A percentile compares a stretch with the other conserved stretches of the same genome.
These are phyloP conservation scores for Galemys pyrenaicus DNA, from an alignment of 2,113 vertebrate genomes.

Conservation along the genomic window DNA sequence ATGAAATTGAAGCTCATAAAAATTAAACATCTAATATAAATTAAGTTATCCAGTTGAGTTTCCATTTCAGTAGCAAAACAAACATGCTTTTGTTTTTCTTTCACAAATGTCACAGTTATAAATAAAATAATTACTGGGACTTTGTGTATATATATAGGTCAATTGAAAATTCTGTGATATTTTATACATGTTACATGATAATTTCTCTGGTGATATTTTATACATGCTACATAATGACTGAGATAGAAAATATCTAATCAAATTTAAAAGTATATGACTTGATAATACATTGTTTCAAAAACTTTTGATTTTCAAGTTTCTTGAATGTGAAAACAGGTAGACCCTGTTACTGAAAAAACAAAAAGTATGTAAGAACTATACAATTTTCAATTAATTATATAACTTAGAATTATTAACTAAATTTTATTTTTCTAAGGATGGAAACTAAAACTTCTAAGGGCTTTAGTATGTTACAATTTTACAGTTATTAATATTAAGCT, in stretches of 20 bases:
- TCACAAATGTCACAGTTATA: background rate
- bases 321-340: background rate
- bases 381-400: background rate
- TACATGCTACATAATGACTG: background rate
- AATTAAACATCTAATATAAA: background rate
- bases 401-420: constrained; percentile 35
- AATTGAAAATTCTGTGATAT: background rate
- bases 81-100: background rate
- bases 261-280: constrained; percentile 15
- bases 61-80: constrained; percentile 27
- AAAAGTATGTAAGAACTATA: background rate
- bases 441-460: background rate
- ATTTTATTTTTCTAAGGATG: background rate
- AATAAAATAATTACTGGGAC: constrained; percentile 32
- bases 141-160: background rate
- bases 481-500: background rate
- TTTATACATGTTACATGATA: background rate
- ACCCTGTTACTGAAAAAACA: background rate
- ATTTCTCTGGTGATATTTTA: background rate
- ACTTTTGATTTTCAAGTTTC: constrained; percentile 31
- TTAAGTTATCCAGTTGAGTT: constrained; percentile 1
- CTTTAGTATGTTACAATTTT: background rate
- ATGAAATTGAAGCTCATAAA: constrained; percentile 16
- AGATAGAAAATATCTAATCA: constrained; percentile 26
- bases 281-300: constrained; percentile 21